These are phyloP conservation scores for Pseudochaenichthys georgianus DNA, from an alignment of 2,797 vertebrate species.

Conservation along the genomic window DNA sequence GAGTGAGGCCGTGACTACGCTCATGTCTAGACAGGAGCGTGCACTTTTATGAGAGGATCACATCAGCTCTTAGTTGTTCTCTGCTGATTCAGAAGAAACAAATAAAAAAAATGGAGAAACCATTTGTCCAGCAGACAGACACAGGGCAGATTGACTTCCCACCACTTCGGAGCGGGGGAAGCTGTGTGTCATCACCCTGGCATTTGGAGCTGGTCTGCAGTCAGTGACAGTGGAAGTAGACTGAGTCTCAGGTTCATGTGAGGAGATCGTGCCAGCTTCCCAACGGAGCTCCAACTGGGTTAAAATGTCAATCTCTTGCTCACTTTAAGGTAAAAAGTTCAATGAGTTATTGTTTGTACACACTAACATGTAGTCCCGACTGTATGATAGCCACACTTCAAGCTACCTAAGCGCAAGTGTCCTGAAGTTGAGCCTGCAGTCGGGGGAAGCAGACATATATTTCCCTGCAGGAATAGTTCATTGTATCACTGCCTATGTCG, in stretches of 20 bases:
- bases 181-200: conserved; percentile 68
- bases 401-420: not conserved
- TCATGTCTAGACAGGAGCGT: conserved; percentile 69
- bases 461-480: conserved; percentile 1
- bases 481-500: conserved; percentile 6
- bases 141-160: conserved; percentile 47
- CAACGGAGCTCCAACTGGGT: conserved; percentile 23
- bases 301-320: conserved; percentile 17
- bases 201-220: conserved; percentile 39
- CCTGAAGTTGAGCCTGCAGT: conserved; percentile 31
- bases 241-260: conserved; percentile 47
- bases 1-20: conserved; percentile 18
- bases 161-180: conserved; percentile 60
- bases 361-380: not conserved
- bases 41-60: conserved; percentile 51
- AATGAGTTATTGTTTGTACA: not conserved
- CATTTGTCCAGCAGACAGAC: conserved; percentile 47
- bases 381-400: not conserved
- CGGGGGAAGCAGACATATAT: conserved; percentile 12
- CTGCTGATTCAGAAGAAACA: conserved; percentile 55
- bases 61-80: conserved; percentile 32
- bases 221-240: conserved; percentile 26
- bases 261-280: conserved; percentile 37
- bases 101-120: conserved; percentile 1
- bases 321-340: not conserved